A percentile compares a stretch with the other conserved stretches of the same genome.
phyloP scores from a whole-genome alignment of 2,888 invertebrate genomes.

The Augochlorella aurata region DNA sequence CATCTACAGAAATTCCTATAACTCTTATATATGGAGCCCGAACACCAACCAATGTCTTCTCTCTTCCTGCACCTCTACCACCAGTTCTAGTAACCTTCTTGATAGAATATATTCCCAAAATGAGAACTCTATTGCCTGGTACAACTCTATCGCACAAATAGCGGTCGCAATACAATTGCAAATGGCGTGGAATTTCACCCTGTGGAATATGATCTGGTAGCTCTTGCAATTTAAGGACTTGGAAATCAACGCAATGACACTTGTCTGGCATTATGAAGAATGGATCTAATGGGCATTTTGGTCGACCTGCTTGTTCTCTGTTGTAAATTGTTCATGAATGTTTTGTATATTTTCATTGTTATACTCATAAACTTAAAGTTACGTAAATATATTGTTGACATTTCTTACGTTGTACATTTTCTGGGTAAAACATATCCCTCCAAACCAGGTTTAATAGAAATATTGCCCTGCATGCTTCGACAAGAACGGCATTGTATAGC shows the following conservation, averaged over 20 bases:
- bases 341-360: constrained; percentile 8
- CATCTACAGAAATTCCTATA: constrained; percentile 94
- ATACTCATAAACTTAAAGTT: constrained; percentile 7
- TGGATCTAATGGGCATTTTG: constrained; percentile 97
- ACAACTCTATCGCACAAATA: constrained; percentile 96
- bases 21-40: constrained; percentile 97
- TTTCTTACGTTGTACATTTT: constrained; percentile 93
- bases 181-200: constrained; percentile 98
- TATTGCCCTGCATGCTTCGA: constrained; percentile 92
- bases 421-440: constrained; percentile 98
- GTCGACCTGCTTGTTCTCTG: constrained; percentile 95
- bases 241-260: constrained; percentile 98
- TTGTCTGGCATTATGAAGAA: constrained; percentile 99
- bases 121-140: constrained; percentile 96
- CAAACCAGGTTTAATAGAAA: constrained; percentile 95
- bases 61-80: constrained; percentile 87
- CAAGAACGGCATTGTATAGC: constrained; percentile 98
- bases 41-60: constrained; percentile 94
- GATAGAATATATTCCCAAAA: constrained; percentile 98
- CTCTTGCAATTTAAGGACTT: constrained; percentile 98
- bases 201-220: constrained; percentile 96
- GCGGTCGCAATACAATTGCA: constrained; percentile 96
- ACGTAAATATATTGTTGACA: constrained; percentile 20
- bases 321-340: constrained; percentile 17
- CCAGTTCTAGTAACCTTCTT: constrained; percentile 90